phyloP scores from a whole-genome alignment of 2,888 invertebrate genomes.

The Pollenia amentaria region DNA sequence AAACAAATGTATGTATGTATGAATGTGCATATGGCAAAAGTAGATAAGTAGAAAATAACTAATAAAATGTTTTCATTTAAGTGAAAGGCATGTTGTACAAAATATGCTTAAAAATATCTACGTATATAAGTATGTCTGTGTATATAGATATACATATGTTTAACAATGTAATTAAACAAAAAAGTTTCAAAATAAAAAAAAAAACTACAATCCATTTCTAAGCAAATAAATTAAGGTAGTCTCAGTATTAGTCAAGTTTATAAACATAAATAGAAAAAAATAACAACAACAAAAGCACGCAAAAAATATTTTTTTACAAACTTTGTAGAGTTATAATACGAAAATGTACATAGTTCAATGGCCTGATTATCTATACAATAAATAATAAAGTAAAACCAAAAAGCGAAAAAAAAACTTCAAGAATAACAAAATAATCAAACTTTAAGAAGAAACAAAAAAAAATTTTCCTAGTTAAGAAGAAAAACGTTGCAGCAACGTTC shows the following conservation, averaged over 20 bases:
- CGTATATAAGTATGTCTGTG: background rate
- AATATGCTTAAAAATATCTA: slow-evolving; percentile 1
- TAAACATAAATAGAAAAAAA: slow-evolving; percentile 9
- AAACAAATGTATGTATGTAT: background rate
- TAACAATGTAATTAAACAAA: no score
- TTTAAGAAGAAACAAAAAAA: slow-evolving; percentile 7
- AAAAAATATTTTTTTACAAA: background rate
- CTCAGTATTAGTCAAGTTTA: slow-evolving; percentile 36
- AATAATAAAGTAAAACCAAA: slow-evolving; percentile 32
- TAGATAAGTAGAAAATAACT: background rate
- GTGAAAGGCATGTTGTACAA: slow-evolving; percentile 27
- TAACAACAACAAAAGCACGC: background rate
- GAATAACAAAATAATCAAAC: slow-evolving; percentile 21
- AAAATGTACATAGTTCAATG: slow-evolving; percentile 68
- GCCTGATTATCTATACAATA: slow-evolving; percentile 59
- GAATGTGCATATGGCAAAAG: no score
- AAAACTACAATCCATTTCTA: background rate
- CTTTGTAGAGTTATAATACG: slow-evolving; percentile 5
- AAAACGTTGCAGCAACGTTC: slow-evolving; percentile 27
- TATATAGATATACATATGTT: background rate
- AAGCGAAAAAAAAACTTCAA: background rate
- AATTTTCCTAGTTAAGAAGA: slow-evolving; percentile 6
- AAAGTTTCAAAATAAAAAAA: no score
- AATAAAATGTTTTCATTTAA: slow-evolving; percentile 24
- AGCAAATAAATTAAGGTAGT: slow-evolving; percentile 12